These are phyloP conservation scores for Myoxocephalus aenaeus DNA, from an alignment of 2,797 vertebrate genomes.

Conservation along the genomic window DNA sequence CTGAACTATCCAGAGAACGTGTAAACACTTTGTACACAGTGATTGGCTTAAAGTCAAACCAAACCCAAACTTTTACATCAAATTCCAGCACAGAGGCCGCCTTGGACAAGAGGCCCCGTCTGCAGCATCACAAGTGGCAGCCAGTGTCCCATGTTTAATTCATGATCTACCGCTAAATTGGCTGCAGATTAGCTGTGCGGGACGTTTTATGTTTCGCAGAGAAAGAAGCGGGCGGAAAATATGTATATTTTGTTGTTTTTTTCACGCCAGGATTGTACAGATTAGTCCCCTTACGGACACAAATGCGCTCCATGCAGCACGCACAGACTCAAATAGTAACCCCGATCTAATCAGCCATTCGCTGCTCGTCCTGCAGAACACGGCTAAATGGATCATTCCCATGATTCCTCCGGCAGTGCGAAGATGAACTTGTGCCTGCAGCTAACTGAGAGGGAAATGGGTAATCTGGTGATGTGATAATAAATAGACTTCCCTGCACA, in stretches of 20 bases:
- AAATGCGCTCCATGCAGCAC: slow-evolving; percentile 45
- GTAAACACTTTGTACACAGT: slow-evolving; percentile 22
- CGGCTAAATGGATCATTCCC: slow-evolving; percentile 68
- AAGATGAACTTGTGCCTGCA: slow-evolving; percentile 56
- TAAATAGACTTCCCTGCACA: slow-evolving; percentile 64
- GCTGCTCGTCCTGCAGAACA: slow-evolving; percentile 52
- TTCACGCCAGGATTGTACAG: slow-evolving; percentile 17
- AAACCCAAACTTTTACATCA: slow-evolving; percentile 41
- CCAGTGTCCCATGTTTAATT: slow-evolving; percentile 49
- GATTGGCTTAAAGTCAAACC: slow-evolving; percentile 52
- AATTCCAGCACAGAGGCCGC: slow-evolving; percentile 20
- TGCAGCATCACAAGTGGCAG: slow-evolving; percentile 50
- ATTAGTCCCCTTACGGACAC: slow-evolving; percentile 44
- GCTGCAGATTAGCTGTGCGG: slow-evolving; percentile 26
- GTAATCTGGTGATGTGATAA: slow-evolving; percentile 62
- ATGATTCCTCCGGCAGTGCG: slow-evolving; percentile 61
- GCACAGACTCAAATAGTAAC: slow-evolving; percentile 33
- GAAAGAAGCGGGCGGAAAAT: slow-evolving; percentile 30
- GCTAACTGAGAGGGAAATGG: slow-evolving; percentile 51
- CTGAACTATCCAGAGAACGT: slow-evolving; percentile 1
- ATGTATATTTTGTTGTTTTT: slow-evolving; percentile 41
- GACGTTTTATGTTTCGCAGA: slow-evolving; percentile 25
- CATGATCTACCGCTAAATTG: slow-evolving; percentile 22
- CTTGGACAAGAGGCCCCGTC: slow-evolving; percentile 36
- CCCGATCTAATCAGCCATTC: slow-evolving; percentile 69